Percentiles rank a stretch among this genome's conserved stretches.
These are phyloP conservation scores for Selene dorsalis DNA, from an alignment of 2,797 vertebrate species.

Conservation along the genomic window DNA sequence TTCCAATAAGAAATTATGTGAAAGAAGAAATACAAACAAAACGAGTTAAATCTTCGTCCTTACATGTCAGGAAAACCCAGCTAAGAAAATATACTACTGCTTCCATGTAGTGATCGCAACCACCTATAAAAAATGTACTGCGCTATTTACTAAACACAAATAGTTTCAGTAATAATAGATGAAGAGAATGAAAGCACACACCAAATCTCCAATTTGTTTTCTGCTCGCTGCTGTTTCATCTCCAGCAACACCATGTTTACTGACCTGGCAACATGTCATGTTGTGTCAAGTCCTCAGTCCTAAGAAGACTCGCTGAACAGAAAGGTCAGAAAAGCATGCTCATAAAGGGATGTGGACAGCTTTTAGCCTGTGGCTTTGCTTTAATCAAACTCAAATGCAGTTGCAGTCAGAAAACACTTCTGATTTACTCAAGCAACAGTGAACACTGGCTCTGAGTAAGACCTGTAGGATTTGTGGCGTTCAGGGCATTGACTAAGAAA, in stretches of 20 bases:
- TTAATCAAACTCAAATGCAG: constrained; percentile 85
- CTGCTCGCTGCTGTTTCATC: constrained; percentile 60
- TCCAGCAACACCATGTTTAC: constrained; percentile 81
- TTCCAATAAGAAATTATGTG: not conserved
- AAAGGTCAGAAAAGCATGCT: constrained; percentile 88
- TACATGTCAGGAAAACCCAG: not conserved
- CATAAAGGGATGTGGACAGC: constrained; percentile 85
- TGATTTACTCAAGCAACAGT: constrained; percentile 86
- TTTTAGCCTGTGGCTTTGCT: constrained; percentile 86
- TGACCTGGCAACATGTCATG: constrained; percentile 87
- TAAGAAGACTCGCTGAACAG: constrained; percentile 83
- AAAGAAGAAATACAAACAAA: not conserved
- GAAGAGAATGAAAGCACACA: constrained; percentile 37
- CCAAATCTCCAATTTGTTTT: constrained; percentile 56
- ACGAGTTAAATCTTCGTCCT: not conserved
- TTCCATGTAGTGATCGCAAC: not conserved
- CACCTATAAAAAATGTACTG: not conserved
- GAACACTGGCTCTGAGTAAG: constrained; percentile 84
- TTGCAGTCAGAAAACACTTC: constrained; percentile 85
- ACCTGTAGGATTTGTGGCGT: constrained; percentile 78
- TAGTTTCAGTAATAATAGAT: constrained; percentile 11
- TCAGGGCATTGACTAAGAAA: constrained; percentile 84
- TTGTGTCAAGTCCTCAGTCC: constrained; percentile 86
- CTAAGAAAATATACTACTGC: not conserved
- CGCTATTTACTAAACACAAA: not conserved